Conservation (phyloP, 2,888 invertebrate species). For the Brassicogethes aeneus region DNA sequence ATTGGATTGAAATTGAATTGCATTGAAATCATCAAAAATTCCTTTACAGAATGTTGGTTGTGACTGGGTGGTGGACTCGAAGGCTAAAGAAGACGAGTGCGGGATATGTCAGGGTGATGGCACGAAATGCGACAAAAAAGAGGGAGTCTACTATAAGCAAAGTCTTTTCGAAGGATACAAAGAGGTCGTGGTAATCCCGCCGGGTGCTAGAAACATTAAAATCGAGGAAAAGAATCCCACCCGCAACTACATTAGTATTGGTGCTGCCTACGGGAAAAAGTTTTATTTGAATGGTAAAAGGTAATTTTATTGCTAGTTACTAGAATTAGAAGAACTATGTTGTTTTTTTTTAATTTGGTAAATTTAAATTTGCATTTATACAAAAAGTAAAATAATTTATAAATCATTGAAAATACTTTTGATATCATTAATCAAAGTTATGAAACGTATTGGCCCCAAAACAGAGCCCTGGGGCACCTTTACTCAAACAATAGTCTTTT, state of each 20-base stretch:
- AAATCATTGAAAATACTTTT: too few relatives aligned
- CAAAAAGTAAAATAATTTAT: too few relatives aligned
- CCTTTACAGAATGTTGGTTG: slow-evolving; percentile 77
- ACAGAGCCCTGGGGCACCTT: too few relatives aligned
- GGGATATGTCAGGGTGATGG: slow-evolving; percentile 82
- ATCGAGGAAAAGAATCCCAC: slow-evolving; percentile 68
- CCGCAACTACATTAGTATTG: slow-evolving; percentile 72
- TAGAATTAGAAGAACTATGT: background rate
- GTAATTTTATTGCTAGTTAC: too few relatives aligned
- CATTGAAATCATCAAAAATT: too few relatives aligned
- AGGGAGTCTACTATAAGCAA: slow-evolving; percentile 46
- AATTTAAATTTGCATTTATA: too few relatives aligned
- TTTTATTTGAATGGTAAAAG: slow-evolving; percentile 73
- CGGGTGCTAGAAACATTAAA: slow-evolving; percentile 68
- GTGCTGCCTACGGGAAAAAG: slow-evolving; percentile 55
- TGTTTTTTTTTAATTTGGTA: too few relatives aligned
- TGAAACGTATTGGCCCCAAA: too few relatives aligned
- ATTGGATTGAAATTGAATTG: too few relatives aligned
- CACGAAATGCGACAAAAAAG: slow-evolving; percentile 65
- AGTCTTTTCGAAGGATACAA: slow-evolving; percentile 45
- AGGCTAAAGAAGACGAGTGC: slow-evolving; percentile 71
- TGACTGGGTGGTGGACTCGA: slow-evolving; percentile 79
- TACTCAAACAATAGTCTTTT: too few relatives aligned
- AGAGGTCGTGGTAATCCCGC: slow-evolving; percentile 64
- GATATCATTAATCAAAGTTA: too few relatives aligned